These are phyloP conservation scores for Timema cristinae DNA, from an alignment of 2,888 invertebrate species.

Conservation along the genomic window DNA sequence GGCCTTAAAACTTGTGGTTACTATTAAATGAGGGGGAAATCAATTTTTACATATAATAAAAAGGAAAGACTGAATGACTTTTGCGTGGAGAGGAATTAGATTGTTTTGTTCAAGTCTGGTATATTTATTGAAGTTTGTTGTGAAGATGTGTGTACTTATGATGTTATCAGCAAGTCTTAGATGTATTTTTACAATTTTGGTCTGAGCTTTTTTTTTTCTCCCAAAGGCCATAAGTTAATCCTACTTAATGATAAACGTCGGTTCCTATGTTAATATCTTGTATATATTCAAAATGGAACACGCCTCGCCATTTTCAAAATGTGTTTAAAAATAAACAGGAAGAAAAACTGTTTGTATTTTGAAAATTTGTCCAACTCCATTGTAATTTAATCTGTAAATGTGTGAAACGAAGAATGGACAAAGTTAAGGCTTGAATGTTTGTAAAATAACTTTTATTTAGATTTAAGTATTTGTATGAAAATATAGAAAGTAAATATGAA, in stretches of 20 bases:
- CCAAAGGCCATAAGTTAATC: conserved; percentile 18
- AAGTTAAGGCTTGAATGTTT: conserved; percentile 10
- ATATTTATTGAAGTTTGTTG: too few relatives aligned
- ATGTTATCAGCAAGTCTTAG: too few relatives aligned
- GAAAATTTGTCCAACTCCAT: conserved; percentile 9
- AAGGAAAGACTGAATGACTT: too few relatives aligned
- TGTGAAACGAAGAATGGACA: neutral
- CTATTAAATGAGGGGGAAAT: too few relatives aligned
- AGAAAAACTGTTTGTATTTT: conserved; percentile 18
- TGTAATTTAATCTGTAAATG: conserved; percentile 16
- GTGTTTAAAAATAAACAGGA: conserved; percentile 5
- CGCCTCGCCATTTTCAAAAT: conserved; percentile 21
- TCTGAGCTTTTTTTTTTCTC: neutral
- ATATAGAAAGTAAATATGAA: conserved; percentile 6
- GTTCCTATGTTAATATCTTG: conserved; percentile 22
- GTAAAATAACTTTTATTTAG: conserved; percentile 9
- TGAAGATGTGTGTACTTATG: too few relatives aligned
- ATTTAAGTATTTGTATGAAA: conserved; percentile 13
- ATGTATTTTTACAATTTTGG: neutral
- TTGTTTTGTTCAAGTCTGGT: too few relatives aligned
- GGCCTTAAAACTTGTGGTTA: too few relatives aligned
- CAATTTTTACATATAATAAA: too few relatives aligned
- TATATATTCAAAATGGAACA: conserved; percentile 20
- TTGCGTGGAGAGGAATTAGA: too few relatives aligned
- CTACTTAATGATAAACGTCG: conserved; percentile 17